Evolutionary conservation across 2,888 invertebrate genomes (phyloP), one percentile per base, ranked within the genome.

Genomic region (Eugnorisma glareosa): DNA sequence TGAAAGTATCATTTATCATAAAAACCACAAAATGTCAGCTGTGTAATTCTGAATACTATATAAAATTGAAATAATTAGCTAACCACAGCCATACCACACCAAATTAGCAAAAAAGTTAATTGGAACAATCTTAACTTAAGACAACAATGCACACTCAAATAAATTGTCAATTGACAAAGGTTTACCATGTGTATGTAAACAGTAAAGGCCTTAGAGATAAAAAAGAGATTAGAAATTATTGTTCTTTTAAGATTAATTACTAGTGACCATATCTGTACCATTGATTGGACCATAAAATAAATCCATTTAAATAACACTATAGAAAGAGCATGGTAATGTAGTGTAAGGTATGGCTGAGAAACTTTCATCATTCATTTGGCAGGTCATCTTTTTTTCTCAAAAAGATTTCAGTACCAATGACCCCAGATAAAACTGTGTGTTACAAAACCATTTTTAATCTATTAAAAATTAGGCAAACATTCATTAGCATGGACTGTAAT

Each of bases 401-500:
- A 77, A 79, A 79, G 82, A 83, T 79, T 81, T 84, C 77, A 80
- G 82, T 87, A 86, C 75, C 86, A 88, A 85, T 85, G 86, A 86
- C 84, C 85, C 85, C 84, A 90, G 88, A 90, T 84, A 86, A 82
- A 85, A 85, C 72, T 83, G 78, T 84, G 66, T 84, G 81, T 90
- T 90, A 87, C 88, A 87, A 92, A 91, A 89, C 78, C 73, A 77
- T 88, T 78, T 77, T 86, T 82, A 87, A 86, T 81, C 84, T 84
- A 89, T 90, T 86, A 86, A 88, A 89, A 89, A 90, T 89, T 89
- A 91, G 86, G 84, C 88, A 91, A 89, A 90, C 86, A 86, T 84
- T 83, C 86, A 92, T 91, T 90, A 90, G 87, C 88, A 90, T 92
- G 88, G 86, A 91, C 89, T 90, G 89, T 88, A 90, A 90, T 89